Conservation (phyloP, 1,140 invertebrate genomes). For the Cherax quadricarinatus region DNA sequence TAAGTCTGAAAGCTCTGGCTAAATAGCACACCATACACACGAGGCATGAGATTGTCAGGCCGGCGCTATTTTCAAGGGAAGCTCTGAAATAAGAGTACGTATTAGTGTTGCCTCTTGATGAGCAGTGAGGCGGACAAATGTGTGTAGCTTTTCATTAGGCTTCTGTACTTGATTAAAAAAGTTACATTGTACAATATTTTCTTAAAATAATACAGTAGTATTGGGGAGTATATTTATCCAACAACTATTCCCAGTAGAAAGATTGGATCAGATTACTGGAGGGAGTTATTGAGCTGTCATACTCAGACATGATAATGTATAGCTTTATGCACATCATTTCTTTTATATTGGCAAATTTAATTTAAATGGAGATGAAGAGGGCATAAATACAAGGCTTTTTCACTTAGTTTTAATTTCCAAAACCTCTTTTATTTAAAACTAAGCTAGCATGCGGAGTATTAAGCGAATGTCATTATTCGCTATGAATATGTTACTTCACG, state of each 20-base stretch:
- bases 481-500: neutral
- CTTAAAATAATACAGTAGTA: neutral
- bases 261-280: neutral
- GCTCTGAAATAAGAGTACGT: too few species aligned
- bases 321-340: neutral
- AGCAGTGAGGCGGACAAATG: too few species aligned
- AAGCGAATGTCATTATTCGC: too few species aligned
- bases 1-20: too few species aligned
- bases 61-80: too few species aligned
- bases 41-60: too few species aligned
- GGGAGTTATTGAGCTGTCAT: neutral
- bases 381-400: too few species aligned
- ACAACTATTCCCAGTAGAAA: neutral
- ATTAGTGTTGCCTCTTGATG: too few species aligned
- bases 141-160: neutral
- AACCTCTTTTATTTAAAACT: neutral
- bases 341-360: neutral
- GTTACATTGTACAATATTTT: neutral
- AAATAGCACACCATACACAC: too few species aligned
- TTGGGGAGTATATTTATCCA: neutral
- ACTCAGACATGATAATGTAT: neutral
- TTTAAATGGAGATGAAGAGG: neutral
- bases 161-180: neutral
- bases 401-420: too few species aligned
- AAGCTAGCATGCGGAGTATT: neutral